Evolutionary conservation across 2,113 vertebrate species (phyloP), one percentile per base, ranked within the genome.

Genomic region (Turdus rufiventris): DNA sequence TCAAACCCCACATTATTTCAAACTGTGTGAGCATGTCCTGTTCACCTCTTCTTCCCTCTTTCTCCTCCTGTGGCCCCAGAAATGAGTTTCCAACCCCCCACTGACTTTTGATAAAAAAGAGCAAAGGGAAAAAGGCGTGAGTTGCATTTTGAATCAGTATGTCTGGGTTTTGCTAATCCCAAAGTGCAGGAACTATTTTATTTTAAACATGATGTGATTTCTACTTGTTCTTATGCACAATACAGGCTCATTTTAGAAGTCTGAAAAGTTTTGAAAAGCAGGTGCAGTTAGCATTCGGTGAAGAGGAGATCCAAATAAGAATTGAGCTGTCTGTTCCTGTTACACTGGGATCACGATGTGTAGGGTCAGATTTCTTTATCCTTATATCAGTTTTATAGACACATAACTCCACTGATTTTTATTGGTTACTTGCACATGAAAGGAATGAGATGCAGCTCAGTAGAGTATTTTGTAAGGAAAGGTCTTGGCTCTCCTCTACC

Each of bases 361-460:
- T 9, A 28, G 42, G 50, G 29, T 51, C 5, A 3, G 43, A 81
- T 86, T 86, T 88, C 60, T 54, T 76, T 34, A 29, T 81, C 31
- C 28, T 86, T 90, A 5, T 67, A 47, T 54, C n/a, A 80, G 17
- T 84, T 92, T 95, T 88, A 91, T 18, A 84, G 56, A 51, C 75
- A 28, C 13, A 23, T 58, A 90, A 86, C 20, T 90, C 50, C 20
- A 60, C 10, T 60, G 51, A 81, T 66, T 90, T 93, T 80, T 92
- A 71, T 83, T 67, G 68, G 56, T 66, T 80, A 74, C 24, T 86
- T 5, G 3, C 12, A 83, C 38, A 66, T 58, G 56, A 83, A 94
- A 70, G 7, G 34, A 76, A 88, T 38, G 18, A 83, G 50, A 28
- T 79, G 80, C 43, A 88, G 50, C 24, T 65, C 68, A 63, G 28